Percentiles rank a stretch among this genome's conserved stretches.
Evolutionary conservation across 1,140 invertebrate species (phyloP).

Genomic region (Chionoecetes opilio): DNA sequence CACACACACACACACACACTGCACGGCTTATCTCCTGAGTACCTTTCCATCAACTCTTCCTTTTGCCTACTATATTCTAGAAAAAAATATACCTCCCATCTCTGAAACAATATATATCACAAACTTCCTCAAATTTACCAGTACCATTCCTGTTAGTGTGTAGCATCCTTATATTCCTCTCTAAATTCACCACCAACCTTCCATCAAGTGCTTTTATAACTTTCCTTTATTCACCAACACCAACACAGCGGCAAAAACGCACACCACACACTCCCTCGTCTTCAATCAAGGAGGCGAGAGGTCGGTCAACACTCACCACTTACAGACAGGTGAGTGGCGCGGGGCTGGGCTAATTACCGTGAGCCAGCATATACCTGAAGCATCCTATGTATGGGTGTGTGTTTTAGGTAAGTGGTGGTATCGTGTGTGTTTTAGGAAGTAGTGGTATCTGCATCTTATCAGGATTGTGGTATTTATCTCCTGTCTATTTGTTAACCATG

Average conservation of each 20-base stretch:
- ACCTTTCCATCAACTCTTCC: not conserved
- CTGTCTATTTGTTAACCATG: too few species aligned
- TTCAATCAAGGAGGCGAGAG: not conserved
- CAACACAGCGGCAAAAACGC: conserved; percentile 6
- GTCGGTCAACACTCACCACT: not conserved
- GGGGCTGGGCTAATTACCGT: not conserved
- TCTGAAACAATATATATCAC: not conserved
- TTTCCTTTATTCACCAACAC: conserved; percentile 19
- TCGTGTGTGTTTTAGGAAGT: not conserved
- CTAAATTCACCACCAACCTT: not conserved
- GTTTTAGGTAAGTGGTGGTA: not conserved
- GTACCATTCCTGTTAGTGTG: not conserved
- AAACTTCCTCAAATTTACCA: not conserved
- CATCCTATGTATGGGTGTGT: not conserved
- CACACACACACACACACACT: too few species aligned
- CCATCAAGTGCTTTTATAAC: not conserved
- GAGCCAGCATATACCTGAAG: not conserved
- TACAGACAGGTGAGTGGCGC: not conserved
- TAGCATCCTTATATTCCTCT: not conserved
- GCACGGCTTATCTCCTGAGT: too few species aligned
- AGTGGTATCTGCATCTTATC: not conserved
- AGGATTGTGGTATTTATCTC: not conserved
- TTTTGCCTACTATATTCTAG: not conserved
- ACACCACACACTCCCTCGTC: conserved; percentile 24
- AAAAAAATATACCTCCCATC: not conserved